Evolutionary conservation across 2,113 vertebrate genomes (phyloP), one percentile per base, ranked within the genome.

Genomic region (Numenius arquata): DNA sequence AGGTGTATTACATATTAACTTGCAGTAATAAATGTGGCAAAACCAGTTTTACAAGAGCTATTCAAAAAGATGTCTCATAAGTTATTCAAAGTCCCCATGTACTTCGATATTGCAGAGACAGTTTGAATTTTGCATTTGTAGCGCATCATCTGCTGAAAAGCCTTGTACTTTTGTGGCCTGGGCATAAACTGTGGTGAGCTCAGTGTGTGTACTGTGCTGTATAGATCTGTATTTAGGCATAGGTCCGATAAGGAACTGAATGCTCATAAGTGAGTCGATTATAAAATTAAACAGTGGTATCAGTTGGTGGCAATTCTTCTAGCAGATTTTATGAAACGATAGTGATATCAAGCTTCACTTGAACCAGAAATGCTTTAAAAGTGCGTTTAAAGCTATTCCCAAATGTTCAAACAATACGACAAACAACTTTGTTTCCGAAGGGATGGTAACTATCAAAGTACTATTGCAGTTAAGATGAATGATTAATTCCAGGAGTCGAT

Each of bases 11-110:
- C 70, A 88, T 88, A 96, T 94, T 95, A 97, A 93, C 90, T 66
- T 29, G 19, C 15, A 84, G 82, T 63, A 74, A 72, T 89, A 86
- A 79, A 89, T 10, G 17, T 48, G 40, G 95, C 88, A 58, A 93
- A 97, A 97, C 96, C 89, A 91, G 96, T 97, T 93, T 55, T 90
- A 65, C 88, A 18, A 76, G 93, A 89, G 47, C 84, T 59, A 5
- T 66, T 74, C 38, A 50, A 77, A 85, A 91, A 67, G n/a, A 80
- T 83, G 73, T 26, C 63, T 91, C 59, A 21, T 71, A 15, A 9
- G 6, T 80, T 70, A 92, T 80, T 85, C 21, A 56, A 70, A 80
- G 16, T 62, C n/a, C 12, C 27, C 7, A 1, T 2, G 8, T 47
- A 52, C 48, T 76, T 86, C 82, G 32, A 18, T 40, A 63, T n/a